These are phyloP conservation scores for Moxostoma hubbsi DNA, from an alignment of 2,797 vertebrate species.

Conservation along the genomic window DNA sequence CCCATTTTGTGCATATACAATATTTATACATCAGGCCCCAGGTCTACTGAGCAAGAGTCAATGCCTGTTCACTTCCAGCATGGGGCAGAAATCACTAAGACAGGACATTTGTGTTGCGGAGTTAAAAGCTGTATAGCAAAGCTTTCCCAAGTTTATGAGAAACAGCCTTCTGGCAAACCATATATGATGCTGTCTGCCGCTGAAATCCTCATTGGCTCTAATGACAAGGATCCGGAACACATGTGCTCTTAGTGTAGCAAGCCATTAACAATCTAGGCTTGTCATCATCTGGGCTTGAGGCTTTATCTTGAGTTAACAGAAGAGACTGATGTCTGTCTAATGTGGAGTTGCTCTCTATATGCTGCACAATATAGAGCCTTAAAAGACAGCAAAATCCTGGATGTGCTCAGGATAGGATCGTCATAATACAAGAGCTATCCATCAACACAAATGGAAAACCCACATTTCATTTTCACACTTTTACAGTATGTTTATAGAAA, in stretches of 20 bases:
- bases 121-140: neutral
- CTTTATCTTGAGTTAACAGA: slow-evolving; percentile 22
- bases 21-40: too few species aligned
- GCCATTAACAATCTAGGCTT: slow-evolving; percentile 5
- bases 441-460: slow-evolving; percentile 21
- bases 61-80: slow-evolving; percentile 59
- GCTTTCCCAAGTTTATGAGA: slow-evolving; percentile 29
- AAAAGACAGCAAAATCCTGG: slow-evolving; percentile 43
- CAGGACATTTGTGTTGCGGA: neutral
- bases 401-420: slow-evolving; percentile 2
- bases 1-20: too few species aligned
- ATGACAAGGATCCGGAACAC: slow-evolving; percentile 7
- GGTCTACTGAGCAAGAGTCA: too few species aligned
- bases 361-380: slow-evolving; percentile 31
- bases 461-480: neutral
- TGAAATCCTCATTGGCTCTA: slow-evolving; percentile 24
- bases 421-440: slow-evolving; percentile 28
- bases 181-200: slow-evolving; percentile 3
- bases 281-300: slow-evolving; percentile 31
- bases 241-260: slow-evolving; percentile 10
- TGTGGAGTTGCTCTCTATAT: slow-evolving; percentile 18
- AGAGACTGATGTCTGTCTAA: neutral
- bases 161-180: slow-evolving; percentile 30
- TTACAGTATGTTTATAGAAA: slow-evolving; percentile 28
- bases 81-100: slow-evolving; percentile 63